These are phyloP conservation scores for Pristionchus arcanus DNA, from an alignment of 2,888 invertebrate genomes.

Conservation along the genomic window DNA sequence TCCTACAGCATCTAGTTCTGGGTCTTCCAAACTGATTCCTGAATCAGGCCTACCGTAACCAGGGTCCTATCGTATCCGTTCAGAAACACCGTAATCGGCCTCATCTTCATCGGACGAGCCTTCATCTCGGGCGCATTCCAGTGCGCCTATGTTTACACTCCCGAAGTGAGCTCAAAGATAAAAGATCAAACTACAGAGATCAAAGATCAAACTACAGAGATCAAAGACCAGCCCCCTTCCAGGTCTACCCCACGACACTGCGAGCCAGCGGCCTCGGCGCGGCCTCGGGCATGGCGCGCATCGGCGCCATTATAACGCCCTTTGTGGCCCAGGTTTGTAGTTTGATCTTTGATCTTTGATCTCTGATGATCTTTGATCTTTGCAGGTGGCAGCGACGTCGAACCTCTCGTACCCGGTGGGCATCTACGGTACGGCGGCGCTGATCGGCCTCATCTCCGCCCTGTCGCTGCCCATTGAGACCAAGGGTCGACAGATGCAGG, in stretches of 20 bases:
- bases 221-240: conserved; percentile 45
- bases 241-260: conserved; percentile 91
- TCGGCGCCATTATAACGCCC: conserved; percentile 95
- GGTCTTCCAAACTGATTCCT: too few species aligned
- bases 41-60: too few species aligned
- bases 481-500: conserved; percentile 85
- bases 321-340: conserved; percentile 90
- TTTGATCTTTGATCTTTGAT: conserved; percentile 15
- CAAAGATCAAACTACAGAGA: neutral
- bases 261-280: conserved; percentile 93
- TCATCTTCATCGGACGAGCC: conserved; percentile 91
- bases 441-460: conserved; percentile 87
- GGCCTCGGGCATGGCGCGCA: conserved; percentile 91
- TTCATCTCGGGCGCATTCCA: conserved; percentile 95
- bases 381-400: conserved; percentile 86
- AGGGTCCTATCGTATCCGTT: neutral
- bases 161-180: conserved; percentile 84
- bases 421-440: conserved; percentile 88
- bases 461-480: conserved; percentile 91
- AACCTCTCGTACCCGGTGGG: conserved; percentile 87
- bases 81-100: conserved; percentile 84
- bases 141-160: conserved; percentile 95
- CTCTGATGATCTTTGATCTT: conserved; percentile 40
- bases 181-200: conserved; percentile 16
- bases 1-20: too few species aligned